Base-by-base conservation (phyloP, 2,888 invertebrate species). In the Patella caerulea region DNA sequence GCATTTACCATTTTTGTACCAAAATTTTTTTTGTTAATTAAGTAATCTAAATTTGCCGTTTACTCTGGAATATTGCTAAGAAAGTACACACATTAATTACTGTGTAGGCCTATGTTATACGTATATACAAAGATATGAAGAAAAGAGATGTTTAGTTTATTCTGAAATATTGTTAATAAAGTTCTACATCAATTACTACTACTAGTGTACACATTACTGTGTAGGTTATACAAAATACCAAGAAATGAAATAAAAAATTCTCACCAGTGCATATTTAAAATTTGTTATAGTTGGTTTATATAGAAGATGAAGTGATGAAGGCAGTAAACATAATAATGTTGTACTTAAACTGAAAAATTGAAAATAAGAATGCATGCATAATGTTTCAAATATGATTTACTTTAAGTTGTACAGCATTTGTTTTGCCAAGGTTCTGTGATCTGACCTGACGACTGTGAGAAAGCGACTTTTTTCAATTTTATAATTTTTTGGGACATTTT, bases 221-320 rank as follows among this genome's bases (percentile, higher is more conserved):
- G 1, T 65, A 12, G 29, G 11, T 34, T 29, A 19, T 34, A 72
- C 56, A 59, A 29, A 24, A 34, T 59, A 72, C 15, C 70, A 9
- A 65, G 34, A 9, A 72, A 7, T 15, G 74, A 19, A 75, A n/a
- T 24, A 29, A 45, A 19, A 45, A 29, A 12, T 56, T 86, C 90
- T 87, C 85, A 92, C 91, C 79, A 93, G 82, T 34, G 92, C 87
- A 53, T 91, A 83, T 79, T 91, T 91, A 79, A 93, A 92, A 71
- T 91, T 90, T 53, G 86, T 86, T n/a, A 90, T 80, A 12, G 90
- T 87, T 69, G 93, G 93, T 54, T 90, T 88, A 12, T 83, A 72
- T 24, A 93, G 83, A n/a, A 93, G 86, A 80, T 92, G 83, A 5
- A 91, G 3, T 5, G 91, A 96, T 94, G 78, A 94, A 90, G 93